Percentiles rank a stretch among this genome's conserved stretches.
Evolutionary conservation across 2,888 invertebrate species (phyloP).

Genomic region (Mythimna loreyi): DNA sequence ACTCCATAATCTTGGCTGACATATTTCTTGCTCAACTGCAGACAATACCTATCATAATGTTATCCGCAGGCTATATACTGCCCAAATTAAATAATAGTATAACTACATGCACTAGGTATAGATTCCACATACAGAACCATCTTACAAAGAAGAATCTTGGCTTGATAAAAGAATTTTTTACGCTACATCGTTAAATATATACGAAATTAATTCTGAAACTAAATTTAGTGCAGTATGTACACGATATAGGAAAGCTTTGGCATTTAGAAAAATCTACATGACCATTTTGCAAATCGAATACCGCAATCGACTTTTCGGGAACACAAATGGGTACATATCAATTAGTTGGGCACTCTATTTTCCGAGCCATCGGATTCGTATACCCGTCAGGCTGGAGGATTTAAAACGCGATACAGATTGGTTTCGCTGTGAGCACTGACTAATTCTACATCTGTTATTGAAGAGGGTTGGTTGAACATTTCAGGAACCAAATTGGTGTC

Average conservation of each 20-base stretch:
- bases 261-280: not conserved
- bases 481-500: not conserved
- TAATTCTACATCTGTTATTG: constrained; percentile 16
- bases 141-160: too few relatives aligned
- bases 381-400: constrained; percentile 35
- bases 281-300: constrained; percentile 8
- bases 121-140: too few relatives aligned
- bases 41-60: too few relatives aligned
- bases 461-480: constrained; percentile 14
- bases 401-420: constrained; percentile 52
- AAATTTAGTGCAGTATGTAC: not conserved
- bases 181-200: too few relatives aligned
- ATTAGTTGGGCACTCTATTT: constrained; percentile 60
- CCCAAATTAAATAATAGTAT: too few relatives aligned
- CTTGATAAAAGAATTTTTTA: too few relatives aligned
- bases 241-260: not conserved
- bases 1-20: too few relatives aligned
- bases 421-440: constrained; percentile 26
- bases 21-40: too few relatives aligned
- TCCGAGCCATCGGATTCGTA: constrained; percentile 44
- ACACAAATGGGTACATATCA: constrained; percentile 48
- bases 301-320: constrained; percentile 28
- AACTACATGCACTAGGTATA: too few relatives aligned
- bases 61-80: too few relatives aligned
- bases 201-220: too few relatives aligned